Evolutionary conservation across 2,888 invertebrate genomes (phyloP).

Genomic region (Orthonevra nobilis): DNA sequence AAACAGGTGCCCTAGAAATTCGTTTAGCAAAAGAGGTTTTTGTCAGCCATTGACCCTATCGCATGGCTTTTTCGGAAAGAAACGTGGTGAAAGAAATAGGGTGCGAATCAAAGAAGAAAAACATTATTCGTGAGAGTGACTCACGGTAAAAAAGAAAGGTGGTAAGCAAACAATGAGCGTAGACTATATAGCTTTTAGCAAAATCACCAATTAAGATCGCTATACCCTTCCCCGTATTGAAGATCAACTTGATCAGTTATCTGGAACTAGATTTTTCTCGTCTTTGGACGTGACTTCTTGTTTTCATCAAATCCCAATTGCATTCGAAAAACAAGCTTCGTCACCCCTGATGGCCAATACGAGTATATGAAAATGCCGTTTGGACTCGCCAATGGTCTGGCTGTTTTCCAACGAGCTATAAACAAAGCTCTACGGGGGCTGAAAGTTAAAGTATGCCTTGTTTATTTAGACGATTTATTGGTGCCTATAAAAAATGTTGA

Average conservation of each 20-base stretch:
- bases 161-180: slow-evolving; percentile 13
- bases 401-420: slow-evolving; percentile 11
- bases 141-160: slow-evolving; percentile 20
- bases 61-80: slow-evolving; percentile 21
- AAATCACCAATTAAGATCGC: slow-evolving; percentile 64
- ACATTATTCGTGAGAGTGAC: slow-evolving; percentile 19
- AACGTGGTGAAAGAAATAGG: slow-evolving; percentile 17
- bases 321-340: slow-evolving; percentile 16
- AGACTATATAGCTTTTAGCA: slow-evolving; percentile 4
- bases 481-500: slow-evolving; percentile 11
- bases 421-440: slow-evolving; percentile 10
- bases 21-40: background rate
- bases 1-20: slow-evolving; percentile 7
- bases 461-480: slow-evolving; percentile 25
- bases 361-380: slow-evolving; percentile 73
- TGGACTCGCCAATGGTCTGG: slow-evolving; percentile 71
- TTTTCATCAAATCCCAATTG: slow-evolving; percentile 49
- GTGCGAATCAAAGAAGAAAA: slow-evolving; percentile 6
- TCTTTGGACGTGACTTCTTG: slow-evolving; percentile 52
- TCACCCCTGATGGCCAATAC: slow-evolving; percentile 2
- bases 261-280: slow-evolving; percentile 72
- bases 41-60: slow-evolving; percentile 12
- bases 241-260: slow-evolving; percentile 75
- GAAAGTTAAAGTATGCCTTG: slow-evolving; percentile 2
- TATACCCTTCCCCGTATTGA: slow-evolving; percentile 77